These are phyloP conservation scores for Emydocephalus ijimae DNA, from an alignment of 2,113 vertebrate species.

Conservation along the genomic window DNA sequence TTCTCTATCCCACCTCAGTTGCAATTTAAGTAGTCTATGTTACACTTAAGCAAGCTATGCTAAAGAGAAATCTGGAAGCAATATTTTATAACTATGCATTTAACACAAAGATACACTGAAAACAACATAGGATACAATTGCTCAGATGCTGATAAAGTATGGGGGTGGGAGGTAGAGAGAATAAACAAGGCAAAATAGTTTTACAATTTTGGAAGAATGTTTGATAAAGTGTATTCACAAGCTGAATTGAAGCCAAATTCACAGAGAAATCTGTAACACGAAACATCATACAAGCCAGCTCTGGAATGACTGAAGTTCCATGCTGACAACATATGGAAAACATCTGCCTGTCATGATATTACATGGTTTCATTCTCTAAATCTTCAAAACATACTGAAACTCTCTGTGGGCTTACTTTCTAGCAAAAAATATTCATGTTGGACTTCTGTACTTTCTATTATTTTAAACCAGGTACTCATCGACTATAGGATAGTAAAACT, in stretches of 20 bases:
- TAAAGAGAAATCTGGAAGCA: conserved; percentile 46
- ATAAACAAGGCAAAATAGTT: conserved; percentile 33
- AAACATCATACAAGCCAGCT: conserved; percentile 45
- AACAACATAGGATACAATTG: conserved; percentile 50
- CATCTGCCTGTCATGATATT: conserved; percentile 62
- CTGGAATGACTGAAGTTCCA: conserved; percentile 53
- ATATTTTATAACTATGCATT: conserved; percentile 35
- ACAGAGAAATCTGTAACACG: conserved; percentile 54
- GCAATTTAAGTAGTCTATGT: not conserved
- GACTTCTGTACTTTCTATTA: conserved; percentile 54
- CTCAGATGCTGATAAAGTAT: conserved; percentile 30
- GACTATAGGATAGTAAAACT: conserved; percentile 3
- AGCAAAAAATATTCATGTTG: conserved; percentile 38
- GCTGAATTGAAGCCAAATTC: conserved; percentile 59
- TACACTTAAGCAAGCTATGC: conserved; percentile 19
- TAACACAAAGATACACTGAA: conserved; percentile 38
- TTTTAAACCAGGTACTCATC: conserved; percentile 32
- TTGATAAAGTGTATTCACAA: conserved; percentile 55
- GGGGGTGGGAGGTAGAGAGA: conserved; percentile 45
- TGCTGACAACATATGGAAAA: conserved; percentile 69
- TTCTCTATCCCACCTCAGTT: not conserved
- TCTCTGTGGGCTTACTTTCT: conserved; percentile 56
- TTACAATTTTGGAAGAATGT: conserved; percentile 41
- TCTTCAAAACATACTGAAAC: conserved; percentile 47
- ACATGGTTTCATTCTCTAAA: conserved; percentile 46